These are phyloP conservation scores for Calephelis virginiensis DNA, from an alignment of 1,140 invertebrate species.

Conservation along the genomic window DNA sequence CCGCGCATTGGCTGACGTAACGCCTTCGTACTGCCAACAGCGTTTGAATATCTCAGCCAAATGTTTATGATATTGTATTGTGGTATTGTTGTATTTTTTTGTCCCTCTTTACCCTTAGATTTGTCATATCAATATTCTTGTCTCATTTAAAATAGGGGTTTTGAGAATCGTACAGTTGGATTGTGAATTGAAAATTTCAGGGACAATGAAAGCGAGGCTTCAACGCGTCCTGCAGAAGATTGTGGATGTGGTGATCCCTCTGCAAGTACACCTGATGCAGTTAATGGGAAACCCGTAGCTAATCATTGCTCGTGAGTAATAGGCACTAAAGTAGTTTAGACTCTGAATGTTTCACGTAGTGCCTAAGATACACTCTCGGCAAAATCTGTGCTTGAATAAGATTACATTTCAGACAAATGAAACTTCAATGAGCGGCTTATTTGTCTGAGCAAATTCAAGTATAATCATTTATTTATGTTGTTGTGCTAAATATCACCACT, in stretches of 20 bases:
- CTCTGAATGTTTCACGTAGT: background rate
- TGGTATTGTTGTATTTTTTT: too few relatives aligned
- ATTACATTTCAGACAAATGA: background rate
- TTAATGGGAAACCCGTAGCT: slow-evolving; percentile 54
- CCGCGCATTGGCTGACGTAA: too few relatives aligned
- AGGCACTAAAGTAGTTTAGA: background rate
- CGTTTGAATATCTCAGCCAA: too few relatives aligned
- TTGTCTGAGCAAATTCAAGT: background rate
- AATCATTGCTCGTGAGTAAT: slow-evolving; percentile 72
- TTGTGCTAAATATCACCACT: background rate
- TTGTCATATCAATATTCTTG: background rate
- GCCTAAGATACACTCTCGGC: background rate
- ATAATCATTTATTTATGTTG: background rate
- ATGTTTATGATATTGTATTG: too few relatives aligned
- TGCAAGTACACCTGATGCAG: slow-evolving; percentile 28
- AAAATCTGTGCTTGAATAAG: too few relatives aligned
- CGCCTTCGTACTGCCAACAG: too few relatives aligned
- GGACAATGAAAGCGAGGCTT: slow-evolving; percentile 77
- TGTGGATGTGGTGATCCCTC: slow-evolving; percentile 48
- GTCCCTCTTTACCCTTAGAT: too few relatives aligned
- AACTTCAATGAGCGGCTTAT: background rate
- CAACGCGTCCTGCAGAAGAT: slow-evolving; percentile 68
- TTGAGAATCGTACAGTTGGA: background rate
- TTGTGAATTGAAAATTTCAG: slow-evolving; percentile 47
- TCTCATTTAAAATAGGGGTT: background rate